phyloP scores from a whole-genome alignment of 1,140 invertebrate genomes.

The Aphelenchoides fujianensis region DNA sequence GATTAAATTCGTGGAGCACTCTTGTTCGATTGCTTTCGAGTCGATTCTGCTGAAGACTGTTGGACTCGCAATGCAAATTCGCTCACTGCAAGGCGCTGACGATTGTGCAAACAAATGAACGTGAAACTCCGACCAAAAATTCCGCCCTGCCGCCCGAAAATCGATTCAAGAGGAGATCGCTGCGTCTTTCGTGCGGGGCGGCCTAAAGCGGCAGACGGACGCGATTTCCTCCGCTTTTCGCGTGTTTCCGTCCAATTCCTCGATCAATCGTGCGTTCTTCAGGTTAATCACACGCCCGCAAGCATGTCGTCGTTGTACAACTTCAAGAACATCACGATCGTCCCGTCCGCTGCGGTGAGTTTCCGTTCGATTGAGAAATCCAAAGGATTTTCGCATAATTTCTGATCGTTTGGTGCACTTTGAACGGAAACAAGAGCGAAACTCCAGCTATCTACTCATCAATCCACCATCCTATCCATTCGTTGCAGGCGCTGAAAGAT shows the following conservation, averaged over 20 bases:
- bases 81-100: too few species aligned
- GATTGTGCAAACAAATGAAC: too few species aligned
- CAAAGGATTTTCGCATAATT: too few species aligned
- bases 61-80: too few species aligned
- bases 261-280: background rate
- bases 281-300: constrained; percentile 19
- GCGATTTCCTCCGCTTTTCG: background rate
- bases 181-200: background rate
- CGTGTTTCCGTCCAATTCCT: background rate
- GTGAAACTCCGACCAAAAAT: too few species aligned
- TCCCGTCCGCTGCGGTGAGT: constrained; percentile 84
- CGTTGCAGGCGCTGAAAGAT: constrained; percentile 87
- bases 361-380: too few species aligned
- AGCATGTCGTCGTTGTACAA: constrained; percentile 71
- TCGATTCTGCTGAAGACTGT: background rate
- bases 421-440: too few species aligned
- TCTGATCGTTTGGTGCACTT: too few species aligned
- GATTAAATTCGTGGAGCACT: background rate
- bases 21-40: background rate
- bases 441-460: constrained; percentile 24
- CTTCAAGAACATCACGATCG: constrained; percentile 95
- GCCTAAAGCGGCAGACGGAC: background rate
- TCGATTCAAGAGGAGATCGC: too few species aligned
- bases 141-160: too few species aligned
- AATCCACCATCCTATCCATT: too few species aligned